Conservation (phyloP, 2,113 vertebrate genomes). For the Ceuthmochares aereus region DNA sequence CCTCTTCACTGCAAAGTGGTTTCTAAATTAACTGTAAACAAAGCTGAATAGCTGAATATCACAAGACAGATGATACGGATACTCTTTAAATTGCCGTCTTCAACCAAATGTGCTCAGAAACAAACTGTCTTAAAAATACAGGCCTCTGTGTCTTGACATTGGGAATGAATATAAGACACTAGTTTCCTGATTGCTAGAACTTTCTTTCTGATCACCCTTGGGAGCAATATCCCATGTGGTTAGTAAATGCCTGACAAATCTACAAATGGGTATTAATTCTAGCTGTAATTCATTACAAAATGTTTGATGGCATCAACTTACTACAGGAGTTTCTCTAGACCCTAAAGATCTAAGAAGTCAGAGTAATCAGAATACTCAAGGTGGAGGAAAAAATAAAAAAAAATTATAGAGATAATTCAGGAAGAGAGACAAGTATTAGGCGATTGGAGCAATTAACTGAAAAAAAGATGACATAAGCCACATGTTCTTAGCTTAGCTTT, state of each 20-base stretch:
- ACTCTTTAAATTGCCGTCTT: background rate
- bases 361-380: accelerated
- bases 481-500: background rate
- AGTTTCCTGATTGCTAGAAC: background rate
- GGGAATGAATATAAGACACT: background rate
- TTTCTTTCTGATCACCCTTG: background rate
- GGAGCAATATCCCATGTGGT: background rate
- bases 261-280: background rate
- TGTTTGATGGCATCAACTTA: background rate
- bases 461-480: background rate
- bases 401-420: background rate
- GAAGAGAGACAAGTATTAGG: background rate
- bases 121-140: background rate
- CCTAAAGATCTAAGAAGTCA: background rate
- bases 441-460: background rate
- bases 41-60: background rate
- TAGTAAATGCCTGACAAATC: background rate
- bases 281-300: background rate
- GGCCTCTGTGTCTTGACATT: background rate
- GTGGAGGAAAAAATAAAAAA: background rate
- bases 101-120: background rate
- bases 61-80: accelerated
- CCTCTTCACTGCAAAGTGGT: background rate
- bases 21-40: background rate
- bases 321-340: background rate